Percentiles rank a stretch among this genome's conserved stretches.
These are phyloP conservation scores for Leptosomus discolor DNA, from an alignment of 2,113 vertebrate genomes.

Conservation along the genomic window DNA sequence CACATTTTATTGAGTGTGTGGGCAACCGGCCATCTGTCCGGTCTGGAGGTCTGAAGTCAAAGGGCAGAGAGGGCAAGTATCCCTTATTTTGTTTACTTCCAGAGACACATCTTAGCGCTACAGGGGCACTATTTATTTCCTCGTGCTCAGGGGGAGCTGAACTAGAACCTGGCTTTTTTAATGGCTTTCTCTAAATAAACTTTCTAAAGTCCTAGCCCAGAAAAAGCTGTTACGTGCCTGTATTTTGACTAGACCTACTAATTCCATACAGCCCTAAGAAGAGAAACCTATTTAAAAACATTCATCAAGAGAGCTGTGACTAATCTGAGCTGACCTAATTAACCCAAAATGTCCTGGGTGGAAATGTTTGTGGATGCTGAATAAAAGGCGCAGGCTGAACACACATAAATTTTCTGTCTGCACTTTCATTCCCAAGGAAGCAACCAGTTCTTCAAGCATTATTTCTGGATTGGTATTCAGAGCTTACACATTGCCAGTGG, in stretches of 20 bases:
- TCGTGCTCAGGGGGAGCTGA: background rate
- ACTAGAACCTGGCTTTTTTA: slow-evolving; percentile 2
- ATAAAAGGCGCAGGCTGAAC: background rate
- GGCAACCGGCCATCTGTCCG: slow-evolving; percentile 9
- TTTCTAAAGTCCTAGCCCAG: slow-evolving; percentile 3
- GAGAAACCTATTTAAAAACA: slow-evolving; percentile 31
- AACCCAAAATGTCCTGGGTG: slow-evolving; percentile 50
- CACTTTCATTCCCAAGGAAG: slow-evolving; percentile 22
- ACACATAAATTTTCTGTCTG: background rate
- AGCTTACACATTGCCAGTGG: slow-evolving; percentile 12
- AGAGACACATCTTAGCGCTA: background rate
- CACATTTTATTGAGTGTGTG: slow-evolving; percentile 24
- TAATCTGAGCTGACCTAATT: slow-evolving; percentile 60
- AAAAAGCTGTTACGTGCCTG: background rate
- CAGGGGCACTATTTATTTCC: slow-evolving; percentile 21
- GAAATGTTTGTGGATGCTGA: background rate
- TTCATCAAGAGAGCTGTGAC: slow-evolving; percentile 42
- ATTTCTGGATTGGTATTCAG: slow-evolving; percentile 58
- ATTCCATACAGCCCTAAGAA: background rate
- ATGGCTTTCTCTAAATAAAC: slow-evolving; percentile 40
- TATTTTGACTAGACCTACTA: slow-evolving; percentile 12
- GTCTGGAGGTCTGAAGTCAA: slow-evolving; percentile 27
- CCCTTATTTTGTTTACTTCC: slow-evolving; percentile 38
- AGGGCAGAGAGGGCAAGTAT: slow-evolving; percentile 31
- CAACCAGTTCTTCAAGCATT: slow-evolving; percentile 20